Base-by-base conservation (phyloP, 2,888 invertebrate genomes). In the Punctoribates punctum region DNA sequence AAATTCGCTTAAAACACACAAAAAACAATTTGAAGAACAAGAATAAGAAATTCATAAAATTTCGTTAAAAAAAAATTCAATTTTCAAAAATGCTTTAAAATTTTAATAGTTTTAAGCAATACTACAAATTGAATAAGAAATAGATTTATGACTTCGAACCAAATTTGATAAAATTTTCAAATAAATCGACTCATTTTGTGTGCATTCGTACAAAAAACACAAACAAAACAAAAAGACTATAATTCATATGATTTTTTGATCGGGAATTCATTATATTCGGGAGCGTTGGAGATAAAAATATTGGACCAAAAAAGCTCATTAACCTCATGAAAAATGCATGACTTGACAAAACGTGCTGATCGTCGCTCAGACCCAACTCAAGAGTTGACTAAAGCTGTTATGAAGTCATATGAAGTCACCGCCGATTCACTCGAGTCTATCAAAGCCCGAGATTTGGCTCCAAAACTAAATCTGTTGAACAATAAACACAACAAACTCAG, bases 311-410 rank as follows among this genome's bases (percentile, higher is more conserved):
- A 70, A 70, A 70, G 42, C 70, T 70, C 70, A 70, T 70, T 70
- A 70, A 70, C 70, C 70, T 70, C 70, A 70, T 70, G 70, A 70
- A 70, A 42, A 42, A 70, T 70, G 38, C 70, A 70, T 70, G 70
- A 70, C n/a, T 62, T 54, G 70, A 70, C 70, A 70, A 70, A 42
- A 70, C 70, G 70, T 70, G 70, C 70, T 46, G 42, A 70, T 70
- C 70, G 42, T 70, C n/a, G 34, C 34, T 65, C 20, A 65, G n/a
- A 65, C 23, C 11, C 17, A 34, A 65, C 27, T 65, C 34, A 65
- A 65, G 65, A 34, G 65, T 65, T 34, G 38, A 13, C 57, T 65
- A 8, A 65, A 34, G 27, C 65, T 13, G 34, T 34, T 34, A 34
- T 34, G 34, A 34, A 34, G 34, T 34, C 34, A 25, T 27, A 62